A percentile compares a stretch with the other conserved stretches of the same genome.
Evolutionary conservation across 2,888 invertebrate species (phyloP).

Genomic region (Pollenia amentaria): DNA sequence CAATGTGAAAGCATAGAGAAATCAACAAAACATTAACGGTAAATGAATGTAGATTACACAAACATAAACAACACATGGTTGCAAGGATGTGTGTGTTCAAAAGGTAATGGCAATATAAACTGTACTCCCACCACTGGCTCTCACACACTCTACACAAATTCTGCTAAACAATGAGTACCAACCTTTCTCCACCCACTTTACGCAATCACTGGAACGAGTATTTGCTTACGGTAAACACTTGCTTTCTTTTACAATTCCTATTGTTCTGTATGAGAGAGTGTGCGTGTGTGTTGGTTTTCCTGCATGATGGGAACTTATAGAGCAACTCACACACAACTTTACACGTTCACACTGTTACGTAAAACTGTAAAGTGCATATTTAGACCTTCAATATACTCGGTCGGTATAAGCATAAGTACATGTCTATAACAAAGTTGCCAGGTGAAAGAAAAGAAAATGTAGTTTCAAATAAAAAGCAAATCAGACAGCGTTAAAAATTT

Average conservation of each 20-base stretch:
- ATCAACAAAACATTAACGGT: background rate
- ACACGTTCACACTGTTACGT: background rate
- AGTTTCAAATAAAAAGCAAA: too few relatives aligned
- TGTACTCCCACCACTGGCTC: background rate
- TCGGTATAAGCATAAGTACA: background rate
- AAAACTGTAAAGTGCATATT: background rate
- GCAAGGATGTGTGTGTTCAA: background rate
- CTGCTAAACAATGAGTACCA: too few relatives aligned
- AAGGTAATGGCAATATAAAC: background rate
- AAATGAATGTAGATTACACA: conserved; percentile 17
- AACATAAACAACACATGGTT: conserved; percentile 3
- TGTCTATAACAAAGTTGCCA: background rate
- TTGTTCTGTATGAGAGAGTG: background rate
- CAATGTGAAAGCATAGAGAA: background rate
- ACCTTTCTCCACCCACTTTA: conserved; percentile 4
- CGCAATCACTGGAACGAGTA: conserved; percentile 1
- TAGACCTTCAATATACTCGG: background rate
- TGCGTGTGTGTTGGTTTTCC: background rate
- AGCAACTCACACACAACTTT: background rate
- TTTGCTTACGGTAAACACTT: background rate
- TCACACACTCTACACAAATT: background rate
- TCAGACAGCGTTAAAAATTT: background rate
- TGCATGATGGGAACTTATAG: conserved; percentile 1
- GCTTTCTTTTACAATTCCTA: conserved; percentile 1
- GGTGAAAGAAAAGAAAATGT: too few relatives aligned